These are phyloP conservation scores for Diaprepes abbreviatus DNA, from an alignment of 2,888 invertebrate genomes.

Conservation along the genomic window DNA sequence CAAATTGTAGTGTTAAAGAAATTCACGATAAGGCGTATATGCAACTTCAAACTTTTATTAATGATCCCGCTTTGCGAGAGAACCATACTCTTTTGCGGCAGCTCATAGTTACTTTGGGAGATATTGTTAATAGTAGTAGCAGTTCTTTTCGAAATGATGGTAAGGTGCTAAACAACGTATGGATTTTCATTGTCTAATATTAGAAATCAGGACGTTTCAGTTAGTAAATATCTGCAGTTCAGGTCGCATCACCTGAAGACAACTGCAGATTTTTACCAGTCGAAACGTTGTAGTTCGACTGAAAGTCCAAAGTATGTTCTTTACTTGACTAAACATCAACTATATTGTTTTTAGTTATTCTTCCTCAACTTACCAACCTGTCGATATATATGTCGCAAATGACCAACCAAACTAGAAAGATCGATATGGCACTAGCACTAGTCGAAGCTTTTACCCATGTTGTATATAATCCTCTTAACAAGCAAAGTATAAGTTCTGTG, in stretches of 20 bases:
- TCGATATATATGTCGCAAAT: slow-evolving; percentile 72
- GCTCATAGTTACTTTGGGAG: slow-evolving; percentile 74
- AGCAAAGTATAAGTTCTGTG: slow-evolving; percentile 67
- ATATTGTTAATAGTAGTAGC: slow-evolving; percentile 74
- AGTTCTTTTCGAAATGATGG: slow-evolving; percentile 74
- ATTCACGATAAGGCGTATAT: slow-evolving; percentile 72
- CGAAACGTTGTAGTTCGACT: no score
- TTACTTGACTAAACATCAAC: no score
- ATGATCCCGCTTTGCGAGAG: slow-evolving; percentile 64
- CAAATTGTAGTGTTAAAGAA: slow-evolving; percentile 68
- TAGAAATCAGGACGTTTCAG: no score
- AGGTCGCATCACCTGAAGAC: no score
- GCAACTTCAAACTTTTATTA: slow-evolving; percentile 67
- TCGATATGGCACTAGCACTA: slow-evolving; percentile 73
- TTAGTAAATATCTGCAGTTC: no score
- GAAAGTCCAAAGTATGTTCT: no score
- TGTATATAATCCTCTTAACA: slow-evolving; percentile 70
- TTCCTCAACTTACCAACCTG: slow-evolving; percentile 73
- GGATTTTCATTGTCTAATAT: no score
- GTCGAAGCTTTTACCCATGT: slow-evolving; percentile 76
- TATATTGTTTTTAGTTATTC: slow-evolving; percentile 70
- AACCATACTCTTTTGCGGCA: slow-evolving; percentile 71
- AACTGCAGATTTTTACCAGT: no score
- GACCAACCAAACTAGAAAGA: slow-evolving; percentile 70
- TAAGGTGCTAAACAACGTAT: no score